These are phyloP conservation scores for Tragelaphus imberbis DNA, from an alignment of 2,113 vertebrate species.

Conservation along the genomic window DNA sequence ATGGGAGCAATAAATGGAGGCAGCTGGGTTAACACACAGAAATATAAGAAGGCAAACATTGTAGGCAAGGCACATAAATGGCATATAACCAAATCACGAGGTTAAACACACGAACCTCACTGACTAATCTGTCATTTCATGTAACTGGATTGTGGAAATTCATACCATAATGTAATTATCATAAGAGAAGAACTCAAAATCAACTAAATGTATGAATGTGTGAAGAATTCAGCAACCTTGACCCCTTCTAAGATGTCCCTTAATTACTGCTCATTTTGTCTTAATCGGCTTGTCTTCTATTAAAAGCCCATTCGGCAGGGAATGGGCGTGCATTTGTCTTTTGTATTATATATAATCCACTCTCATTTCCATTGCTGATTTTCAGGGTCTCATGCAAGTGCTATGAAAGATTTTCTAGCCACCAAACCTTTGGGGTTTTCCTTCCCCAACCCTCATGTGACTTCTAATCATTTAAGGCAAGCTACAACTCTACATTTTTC, in stretches of 20 bases:
- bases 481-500: background rate
- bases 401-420: slow-evolving; percentile 18
- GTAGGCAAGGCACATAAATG: background rate
- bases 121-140: slow-evolving; percentile 16
- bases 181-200: slow-evolving; percentile 12
- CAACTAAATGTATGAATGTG: background rate
- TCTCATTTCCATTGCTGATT: slow-evolving; percentile 31
- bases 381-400: slow-evolving; percentile 27
- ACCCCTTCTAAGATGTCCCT: background rate
- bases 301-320: slow-evolving; percentile 21
- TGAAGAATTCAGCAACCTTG: background rate
- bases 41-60: slow-evolving; percentile 40
- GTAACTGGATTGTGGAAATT: slow-evolving; percentile 8
- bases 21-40: slow-evolving; percentile 42
- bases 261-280: slow-evolving; percentile 25
- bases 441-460: background rate
- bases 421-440: slow-evolving; percentile 30
- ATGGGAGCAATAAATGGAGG: slow-evolving; percentile 66
- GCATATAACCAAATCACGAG: background rate
- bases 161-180: slow-evolving; percentile 26
- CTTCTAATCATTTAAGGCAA: slow-evolving; percentile 42
- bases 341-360: slow-evolving; percentile 12
- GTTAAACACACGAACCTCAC: slow-evolving; percentile 41
- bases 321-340: slow-evolving; percentile 11
- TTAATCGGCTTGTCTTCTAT: slow-evolving; percentile 24